These are phyloP conservation scores for Cephalopachus bancanus DNA, from an alignment of 2,797 vertebrate genomes.

Conservation along the genomic window DNA sequence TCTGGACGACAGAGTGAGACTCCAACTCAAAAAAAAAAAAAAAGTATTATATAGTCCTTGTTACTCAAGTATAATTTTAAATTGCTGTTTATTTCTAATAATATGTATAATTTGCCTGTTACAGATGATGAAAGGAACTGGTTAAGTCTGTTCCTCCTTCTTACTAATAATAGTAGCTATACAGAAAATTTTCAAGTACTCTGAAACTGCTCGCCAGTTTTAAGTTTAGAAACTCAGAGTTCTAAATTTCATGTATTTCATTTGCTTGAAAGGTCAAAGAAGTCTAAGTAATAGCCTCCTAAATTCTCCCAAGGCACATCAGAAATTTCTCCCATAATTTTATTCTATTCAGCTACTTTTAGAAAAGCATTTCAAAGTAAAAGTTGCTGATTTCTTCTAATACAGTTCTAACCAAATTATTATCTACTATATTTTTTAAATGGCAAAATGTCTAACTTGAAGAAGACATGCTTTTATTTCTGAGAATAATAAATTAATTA, in stretches of 20 bases:
- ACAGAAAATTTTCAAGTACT: background rate
- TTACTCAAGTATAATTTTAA: background rate
- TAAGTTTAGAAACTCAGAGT: background rate
- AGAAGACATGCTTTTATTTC: background rate
- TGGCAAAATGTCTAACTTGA: background rate
- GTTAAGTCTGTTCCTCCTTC: background rate
- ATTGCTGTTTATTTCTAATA: background rate
- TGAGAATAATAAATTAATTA: background rate
- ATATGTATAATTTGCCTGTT: background rate
- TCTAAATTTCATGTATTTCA: background rate
- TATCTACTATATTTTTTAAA: background rate
- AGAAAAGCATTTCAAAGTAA: background rate
- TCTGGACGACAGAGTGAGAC: too few species aligned
- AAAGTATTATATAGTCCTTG: background rate
- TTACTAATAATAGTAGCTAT: background rate
- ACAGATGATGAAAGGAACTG: background rate
- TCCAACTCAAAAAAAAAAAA: background rate
- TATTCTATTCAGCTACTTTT: background rate
- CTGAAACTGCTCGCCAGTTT: background rate
- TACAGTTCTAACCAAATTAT: background rate
- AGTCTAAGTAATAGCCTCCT: background rate
- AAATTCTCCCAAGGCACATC: background rate
- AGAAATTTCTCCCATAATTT: background rate
- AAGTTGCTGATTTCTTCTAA: background rate
- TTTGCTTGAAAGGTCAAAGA: slow-evolving; percentile 18